phyloP scores from a whole-genome alignment of 1,140 invertebrate genomes.

The Drosophila pseudoananassae region DNA sequence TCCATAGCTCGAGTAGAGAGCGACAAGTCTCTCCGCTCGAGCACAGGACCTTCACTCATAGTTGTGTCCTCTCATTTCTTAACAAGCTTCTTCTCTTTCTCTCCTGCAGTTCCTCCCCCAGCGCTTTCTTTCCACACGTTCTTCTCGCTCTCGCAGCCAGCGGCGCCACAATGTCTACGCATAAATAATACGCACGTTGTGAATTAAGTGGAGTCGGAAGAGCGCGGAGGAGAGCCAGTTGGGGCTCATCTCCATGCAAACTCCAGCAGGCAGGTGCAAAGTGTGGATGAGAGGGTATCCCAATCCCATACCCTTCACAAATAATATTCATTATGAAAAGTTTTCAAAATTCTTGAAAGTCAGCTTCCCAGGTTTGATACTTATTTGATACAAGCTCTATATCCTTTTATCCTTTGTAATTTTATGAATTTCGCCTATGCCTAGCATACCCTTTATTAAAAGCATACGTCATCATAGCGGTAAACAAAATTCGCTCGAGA shows the following conservation, averaged over 20 bases:
- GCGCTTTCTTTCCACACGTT: conserved; percentile 14
- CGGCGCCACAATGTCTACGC: conserved; percentile 77
- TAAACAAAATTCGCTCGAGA: conserved; percentile 67
- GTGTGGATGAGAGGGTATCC: neutral
- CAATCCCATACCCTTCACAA: neutral
- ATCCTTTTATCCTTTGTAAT: neutral
- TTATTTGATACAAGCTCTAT: too few relatives aligned
- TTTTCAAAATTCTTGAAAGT: too few relatives aligned
- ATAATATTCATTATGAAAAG: neutral
- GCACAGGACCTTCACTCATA: conserved; percentile 4
- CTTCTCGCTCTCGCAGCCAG: conserved; percentile 24
- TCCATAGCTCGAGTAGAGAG: neutral
- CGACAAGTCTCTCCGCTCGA: neutral
- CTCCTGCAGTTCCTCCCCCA: neutral
- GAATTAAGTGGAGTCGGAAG: neutral
- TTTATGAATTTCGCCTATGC: neutral
- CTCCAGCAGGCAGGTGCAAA: conserved; percentile 34
- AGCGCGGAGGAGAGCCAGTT: neutral
- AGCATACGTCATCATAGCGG: conserved; percentile 59
- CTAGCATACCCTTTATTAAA: neutral
- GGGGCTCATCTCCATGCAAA: conserved; percentile 44
- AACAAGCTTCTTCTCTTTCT: conserved; percentile 10
- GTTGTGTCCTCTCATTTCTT: conserved; percentile 9
- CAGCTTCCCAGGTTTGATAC: too few relatives aligned
- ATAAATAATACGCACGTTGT: conserved; percentile 77